Conservation (phyloP, 2,113 vertebrate genomes). For the Loxodonta africana region DNA sequence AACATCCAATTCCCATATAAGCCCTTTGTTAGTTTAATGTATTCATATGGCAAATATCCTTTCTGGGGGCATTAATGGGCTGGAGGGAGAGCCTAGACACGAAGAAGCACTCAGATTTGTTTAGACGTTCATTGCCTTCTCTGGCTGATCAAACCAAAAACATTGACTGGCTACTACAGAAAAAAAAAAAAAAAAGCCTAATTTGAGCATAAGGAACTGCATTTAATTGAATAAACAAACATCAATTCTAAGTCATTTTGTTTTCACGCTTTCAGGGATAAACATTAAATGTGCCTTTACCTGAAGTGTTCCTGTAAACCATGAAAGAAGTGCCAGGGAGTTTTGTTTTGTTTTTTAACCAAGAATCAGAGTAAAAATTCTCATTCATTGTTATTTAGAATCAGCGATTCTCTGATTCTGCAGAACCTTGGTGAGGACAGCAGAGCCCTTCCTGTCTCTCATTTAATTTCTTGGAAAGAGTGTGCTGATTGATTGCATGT, state of each 20-base stretch:
- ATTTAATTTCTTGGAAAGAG: slow-evolving; percentile 13
- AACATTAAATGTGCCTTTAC: not conserved
- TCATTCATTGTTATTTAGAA: not conserved
- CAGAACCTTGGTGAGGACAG: not conserved
- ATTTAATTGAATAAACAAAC: slow-evolving; percentile 32
- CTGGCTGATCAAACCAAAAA: not conserved
- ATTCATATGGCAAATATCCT: not conserved
- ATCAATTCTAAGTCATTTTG: slow-evolving; percentile 1
- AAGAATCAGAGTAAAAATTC: not conserved
- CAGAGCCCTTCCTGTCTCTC: not conserved
- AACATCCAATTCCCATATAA: not conserved
- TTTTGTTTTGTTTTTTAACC: not conserved
- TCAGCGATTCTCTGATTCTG: not conserved
- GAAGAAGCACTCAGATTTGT: not conserved
- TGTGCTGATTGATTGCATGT: not conserved
- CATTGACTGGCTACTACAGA: not conserved
- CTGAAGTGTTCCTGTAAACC: slow-evolving; percentile 47
- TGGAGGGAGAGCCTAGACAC: not conserved
- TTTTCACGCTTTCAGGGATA: not conserved
- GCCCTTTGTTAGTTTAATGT: not conserved
- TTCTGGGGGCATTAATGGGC: not conserved
- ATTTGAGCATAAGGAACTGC: slow-evolving; percentile 17
- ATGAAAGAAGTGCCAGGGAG: not conserved
- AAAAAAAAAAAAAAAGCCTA: not conserved
- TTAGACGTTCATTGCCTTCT: not conserved